Percentiles rank a stretch among this genome's conserved stretches.
Conservation (phyloP, 2,797 vertebrate genomes). For the Ctenosaura bakeri region DNA sequence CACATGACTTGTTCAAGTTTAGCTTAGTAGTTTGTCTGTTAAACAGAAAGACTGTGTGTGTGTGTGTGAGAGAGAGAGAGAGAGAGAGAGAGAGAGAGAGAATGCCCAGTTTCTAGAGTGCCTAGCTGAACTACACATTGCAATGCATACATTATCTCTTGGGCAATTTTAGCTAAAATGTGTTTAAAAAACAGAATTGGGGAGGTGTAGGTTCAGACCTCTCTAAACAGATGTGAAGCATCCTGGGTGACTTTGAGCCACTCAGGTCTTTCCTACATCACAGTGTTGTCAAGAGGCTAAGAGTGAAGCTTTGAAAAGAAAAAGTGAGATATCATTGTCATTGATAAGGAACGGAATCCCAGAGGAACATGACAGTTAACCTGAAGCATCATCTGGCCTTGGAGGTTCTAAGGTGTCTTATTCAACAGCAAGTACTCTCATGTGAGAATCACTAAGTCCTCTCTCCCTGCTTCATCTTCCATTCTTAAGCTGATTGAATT, state of each 20-base stretch:
- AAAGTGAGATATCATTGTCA: neutral
- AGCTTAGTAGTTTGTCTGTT: neutral
- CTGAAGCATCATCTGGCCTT: neutral
- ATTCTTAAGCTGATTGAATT: constrained; percentile 18
- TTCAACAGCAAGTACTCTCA: constrained; percentile 45
- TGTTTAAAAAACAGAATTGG: neutral
- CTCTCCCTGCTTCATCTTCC: constrained; percentile 46
- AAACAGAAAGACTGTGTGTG: neutral
- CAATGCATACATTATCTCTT: neutral
- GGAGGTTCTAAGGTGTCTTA: neutral
- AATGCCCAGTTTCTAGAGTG: neutral
- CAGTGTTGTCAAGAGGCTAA: neutral
- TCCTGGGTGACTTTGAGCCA: neutral
- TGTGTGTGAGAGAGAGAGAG: too few species aligned
- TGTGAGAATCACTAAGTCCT: constrained; percentile 22
- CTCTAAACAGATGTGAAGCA: neutral
- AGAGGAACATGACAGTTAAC: neutral
- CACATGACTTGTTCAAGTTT: too few species aligned
- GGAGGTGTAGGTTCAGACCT: too few species aligned
- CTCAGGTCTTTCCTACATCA: neutral
- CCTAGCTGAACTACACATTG: neutral
- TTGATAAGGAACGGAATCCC: neutral
- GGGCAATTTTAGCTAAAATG: neutral
- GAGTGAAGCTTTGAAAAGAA: neutral
- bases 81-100: neutral